Base-by-base conservation (phyloP, 1,140 invertebrate species). In the Idris sp. region DNA sequence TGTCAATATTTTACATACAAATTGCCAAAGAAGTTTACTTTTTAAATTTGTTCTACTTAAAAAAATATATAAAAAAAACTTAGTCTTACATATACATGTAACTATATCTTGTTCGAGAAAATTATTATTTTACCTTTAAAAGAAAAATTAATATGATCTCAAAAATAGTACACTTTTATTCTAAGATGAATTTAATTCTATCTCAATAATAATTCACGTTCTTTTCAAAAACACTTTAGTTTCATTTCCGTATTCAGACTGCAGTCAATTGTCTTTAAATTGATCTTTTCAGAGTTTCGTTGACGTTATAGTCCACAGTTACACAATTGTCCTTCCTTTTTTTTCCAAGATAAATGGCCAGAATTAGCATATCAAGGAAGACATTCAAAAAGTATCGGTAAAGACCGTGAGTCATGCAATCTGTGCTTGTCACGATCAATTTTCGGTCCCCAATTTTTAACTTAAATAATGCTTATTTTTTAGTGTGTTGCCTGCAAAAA, bases 311-410 rank as follows among this genome's bases (percentile, higher is more conserved):
- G 4, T 19, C 13, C 36, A 38, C 31, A 56, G 43, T 56, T 56
- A 22, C 38, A 43, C 38, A 41, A 31, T 41, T 38, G 51, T 18
- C 5, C 14, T 26, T 38, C 26, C 28, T 41, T 41, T 56, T 56
- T 56, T 56, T 49, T 8, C 26, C 33, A 15, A 19, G 26, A 43
- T 38, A 56, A 56, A 46, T 48, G 30, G 41, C n/a, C 31, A 19
- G 43, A 59, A 59, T 59, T 59, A 46, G 33, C 41, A 59, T 59
- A 59, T 59, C 54, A 59, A 59, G 54, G 26, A 48, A 59, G 25
- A 56, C 38, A 31, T 36, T 22, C 36, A 4, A 25, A 40, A 25
- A 38, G 43, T 31, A 26, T 15, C 14, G 33, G 18, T 38, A 51
- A 51, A 38, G 22, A 33, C 9, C 36, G 31, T 38, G 33, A 51